Evolutionary conservation across 2,888 invertebrate genomes (phyloP).

Genomic region (Mythimna vitellina): DNA sequence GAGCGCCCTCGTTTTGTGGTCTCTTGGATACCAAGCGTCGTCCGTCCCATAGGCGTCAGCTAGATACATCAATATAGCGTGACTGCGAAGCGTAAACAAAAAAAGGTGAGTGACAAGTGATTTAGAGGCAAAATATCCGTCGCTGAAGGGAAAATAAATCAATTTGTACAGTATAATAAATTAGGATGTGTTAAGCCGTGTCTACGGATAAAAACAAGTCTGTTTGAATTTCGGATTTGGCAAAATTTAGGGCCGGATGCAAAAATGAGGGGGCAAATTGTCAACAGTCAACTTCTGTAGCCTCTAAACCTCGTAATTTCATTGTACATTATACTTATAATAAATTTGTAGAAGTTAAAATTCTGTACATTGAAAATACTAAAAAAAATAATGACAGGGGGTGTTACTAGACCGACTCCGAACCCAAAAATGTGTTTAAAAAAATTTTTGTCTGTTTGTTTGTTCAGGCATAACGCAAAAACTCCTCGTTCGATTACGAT

Average conservation of each 20-base stretch:
- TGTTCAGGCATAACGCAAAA: no score
- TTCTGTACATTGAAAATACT: no score
- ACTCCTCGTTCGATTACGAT: no score
- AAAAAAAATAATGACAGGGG: no score
- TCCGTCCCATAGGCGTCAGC: slow-evolving; percentile 88
- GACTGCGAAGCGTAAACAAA: slow-evolving; percentile 75
- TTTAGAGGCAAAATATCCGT: slow-evolving; percentile 39
- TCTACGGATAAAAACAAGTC: slow-evolving; percentile 26
- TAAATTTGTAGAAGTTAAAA: no score
- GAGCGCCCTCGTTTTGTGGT: slow-evolving; percentile 85
- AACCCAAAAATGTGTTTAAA: no score
- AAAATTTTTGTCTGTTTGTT: no score
- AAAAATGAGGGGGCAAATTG: not conserved
- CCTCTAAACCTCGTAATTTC: not conserved
- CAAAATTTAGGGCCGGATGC: slow-evolving; percentile 32
- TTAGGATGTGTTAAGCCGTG: slow-evolving; percentile 42
- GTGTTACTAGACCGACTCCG: no score
- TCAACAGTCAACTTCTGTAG: not conserved
- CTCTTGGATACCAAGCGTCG: slow-evolving; percentile 90
- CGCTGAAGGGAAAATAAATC: slow-evolving; percentile 37
- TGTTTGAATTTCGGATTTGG: slow-evolving; percentile 36
- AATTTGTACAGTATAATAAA: slow-evolving; percentile 39
- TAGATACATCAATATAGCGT: slow-evolving; percentile 88
- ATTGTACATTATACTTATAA: no score
- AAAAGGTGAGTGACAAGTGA: slow-evolving; percentile 30